A percentile compares a stretch with the other conserved stretches of the same genome.
These are phyloP conservation scores for Drosophila maculinotata DNA, from an alignment of 2,888 invertebrate genomes.

Conservation along the genomic window DNA sequence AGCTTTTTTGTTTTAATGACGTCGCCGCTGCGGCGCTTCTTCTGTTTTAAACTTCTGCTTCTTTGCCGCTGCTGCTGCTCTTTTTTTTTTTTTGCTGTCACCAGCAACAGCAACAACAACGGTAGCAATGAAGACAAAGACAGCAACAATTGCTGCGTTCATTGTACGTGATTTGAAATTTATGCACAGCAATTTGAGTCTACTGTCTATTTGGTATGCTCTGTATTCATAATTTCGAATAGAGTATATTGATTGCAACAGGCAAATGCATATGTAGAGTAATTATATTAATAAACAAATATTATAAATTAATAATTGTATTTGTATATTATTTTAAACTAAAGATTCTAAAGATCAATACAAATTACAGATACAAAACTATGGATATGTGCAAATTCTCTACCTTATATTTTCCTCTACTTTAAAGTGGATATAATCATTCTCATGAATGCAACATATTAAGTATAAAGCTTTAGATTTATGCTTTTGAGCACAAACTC, in stretches of 20 bases:
- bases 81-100: constrained; percentile 62
- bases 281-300: no score
- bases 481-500: not conserved
- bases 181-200: constrained; percentile 63
- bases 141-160: constrained; percentile 53
- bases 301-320: no score
- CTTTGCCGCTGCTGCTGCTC: constrained; percentile 21
- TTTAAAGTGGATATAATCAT: no score
- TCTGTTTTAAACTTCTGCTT: constrained; percentile 27
- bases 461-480: no score
- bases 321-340: no score
- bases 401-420: no score
- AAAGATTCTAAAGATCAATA: no score
- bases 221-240: constrained; percentile 1
- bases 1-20: constrained; percentile 62
- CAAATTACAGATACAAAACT: no score
- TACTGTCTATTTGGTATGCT: constrained; percentile 35
- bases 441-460: no score
- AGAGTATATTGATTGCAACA: not conserved
- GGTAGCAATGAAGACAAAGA: constrained; percentile 21
- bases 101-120: constrained; percentile 26
- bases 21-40: constrained; percentile 39
- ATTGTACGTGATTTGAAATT: constrained; percentile 81
- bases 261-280: no score
- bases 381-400: no score